Evolutionary conservation across 1,140 invertebrate genomes (phyloP), one percentile per base, ranked within the genome.

Genomic region (Solenopsis fugax): DNA sequence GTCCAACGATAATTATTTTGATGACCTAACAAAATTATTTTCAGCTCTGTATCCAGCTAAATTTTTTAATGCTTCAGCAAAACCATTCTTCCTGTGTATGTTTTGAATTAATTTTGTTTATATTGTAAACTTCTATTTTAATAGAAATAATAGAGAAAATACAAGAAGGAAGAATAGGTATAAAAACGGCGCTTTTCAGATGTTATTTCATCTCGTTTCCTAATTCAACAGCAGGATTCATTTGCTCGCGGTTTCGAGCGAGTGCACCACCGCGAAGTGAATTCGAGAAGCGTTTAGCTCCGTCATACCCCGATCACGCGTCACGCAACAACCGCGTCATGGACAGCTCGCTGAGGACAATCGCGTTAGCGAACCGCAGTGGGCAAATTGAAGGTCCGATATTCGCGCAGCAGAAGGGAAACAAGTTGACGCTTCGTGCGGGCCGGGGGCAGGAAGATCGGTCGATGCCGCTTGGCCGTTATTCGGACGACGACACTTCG

Each of bases 401-500:
- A 95, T 95, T 95, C 94, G 94, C 90, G 90, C 93, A 93, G 94
- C 93, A 93, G 93, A 94, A 94, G 94, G 93, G 94, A 95, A 95
- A 94, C 94, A 94, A 95, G 94, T 95, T 95, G 95, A 95, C 94
- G 94, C 93, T 94, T 94, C 93, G 92, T 92, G 91, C 91, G 87
- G 81, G 88, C 85, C 89, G 93, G 92, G 93, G 92, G 93, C 92
- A 93, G 92, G 93, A 95, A 95, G 95, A 95, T 95, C 94, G 94
- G 95, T 95, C 95, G 95, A 95, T 95, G 95, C 94, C 93, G 95
- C 93, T 93, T 93, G 94, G 94, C 95, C 95, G 94, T 95, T 95
- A 95, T 95, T 95, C 95, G 94, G 95, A 95, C 95, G 94, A 95
- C 94, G 95, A 95, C 95, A 95, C 94, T 95, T 95, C 93, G 93